Evolutionary conservation across 64 coral and sea anemone species (phyloP).

Genomic region (Stylophora pistillata): DNA sequence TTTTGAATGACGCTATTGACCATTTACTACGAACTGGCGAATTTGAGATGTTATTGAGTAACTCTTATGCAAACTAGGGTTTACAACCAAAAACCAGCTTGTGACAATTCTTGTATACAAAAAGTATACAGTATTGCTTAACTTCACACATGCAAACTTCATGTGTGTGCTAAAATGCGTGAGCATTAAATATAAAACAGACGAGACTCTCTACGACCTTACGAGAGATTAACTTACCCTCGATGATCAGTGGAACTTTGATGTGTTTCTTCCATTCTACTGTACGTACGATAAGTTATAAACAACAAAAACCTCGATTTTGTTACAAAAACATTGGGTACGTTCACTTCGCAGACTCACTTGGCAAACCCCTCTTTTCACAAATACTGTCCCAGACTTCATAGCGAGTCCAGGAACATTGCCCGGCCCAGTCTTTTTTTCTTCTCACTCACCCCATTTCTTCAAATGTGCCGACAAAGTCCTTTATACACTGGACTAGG

Average conservation of each 20-base stretch:
- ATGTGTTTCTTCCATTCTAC: not conserved
- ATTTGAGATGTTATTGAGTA: no score
- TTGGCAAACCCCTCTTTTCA: not conserved
- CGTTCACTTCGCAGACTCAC: not conserved
- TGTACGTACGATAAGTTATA: not conserved
- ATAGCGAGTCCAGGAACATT: not conserved
- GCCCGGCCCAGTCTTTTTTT: not conserved
- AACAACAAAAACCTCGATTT: not conserved
- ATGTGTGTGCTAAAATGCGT: not conserved
- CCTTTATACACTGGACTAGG: no score
- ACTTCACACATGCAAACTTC: not conserved
- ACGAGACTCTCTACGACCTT: not conserved
- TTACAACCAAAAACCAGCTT: no score
- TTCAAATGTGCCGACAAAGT: no score
- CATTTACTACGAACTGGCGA: no score
- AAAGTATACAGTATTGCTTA: no score
- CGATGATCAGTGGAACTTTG: slow-evolving; percentile 22
- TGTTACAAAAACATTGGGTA: not conserved
- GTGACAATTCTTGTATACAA: no score
- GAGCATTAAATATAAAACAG: not conserved
- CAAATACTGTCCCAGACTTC: slow-evolving; percentile 24
- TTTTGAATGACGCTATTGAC: no score
- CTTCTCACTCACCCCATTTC: not conserved
- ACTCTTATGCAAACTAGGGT: no score
- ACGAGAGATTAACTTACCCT: not conserved